Percentiles rank a stretch among this genome's conserved stretches.
Conservation (phyloP, 64 coral and sea anemone genomes). For the Orbicella faveolata region DNA sequence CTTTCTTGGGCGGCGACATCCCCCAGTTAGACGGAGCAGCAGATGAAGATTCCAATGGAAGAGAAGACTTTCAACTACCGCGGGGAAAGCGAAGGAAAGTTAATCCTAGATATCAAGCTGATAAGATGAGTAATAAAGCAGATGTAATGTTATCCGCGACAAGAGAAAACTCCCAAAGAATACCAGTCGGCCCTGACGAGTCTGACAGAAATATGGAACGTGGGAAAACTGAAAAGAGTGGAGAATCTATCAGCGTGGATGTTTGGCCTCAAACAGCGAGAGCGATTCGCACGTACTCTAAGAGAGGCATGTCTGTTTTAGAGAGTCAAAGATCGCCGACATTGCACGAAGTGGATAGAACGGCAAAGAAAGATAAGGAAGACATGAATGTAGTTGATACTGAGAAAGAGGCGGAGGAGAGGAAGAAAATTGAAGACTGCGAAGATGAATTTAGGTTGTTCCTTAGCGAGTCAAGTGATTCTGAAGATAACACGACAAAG, state of each 20-base stretch:
- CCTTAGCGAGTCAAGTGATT: conserved; percentile 56
- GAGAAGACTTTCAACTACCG: not conserved
- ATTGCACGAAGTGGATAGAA: not conserved
- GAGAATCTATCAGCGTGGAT: not conserved
- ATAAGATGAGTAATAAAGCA: not conserved
- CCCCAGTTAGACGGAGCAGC: conserved; percentile 78
- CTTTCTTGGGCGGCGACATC: conserved; percentile 58
- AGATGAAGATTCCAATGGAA: conserved; percentile 36
- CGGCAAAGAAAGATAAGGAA: not conserved
- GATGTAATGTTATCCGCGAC: not conserved
- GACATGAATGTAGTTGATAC: not conserved
- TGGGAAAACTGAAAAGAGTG: not conserved
- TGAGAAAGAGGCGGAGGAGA: not conserved
- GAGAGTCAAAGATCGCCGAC: not conserved
- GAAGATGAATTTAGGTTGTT: conserved; percentile 37
- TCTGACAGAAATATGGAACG: not conserved
- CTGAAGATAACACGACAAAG: not conserved
- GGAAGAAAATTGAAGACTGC: not conserved
- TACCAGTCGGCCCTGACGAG: not conserved
- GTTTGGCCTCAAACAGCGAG: conserved; percentile 6
- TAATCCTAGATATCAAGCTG: not conserved
- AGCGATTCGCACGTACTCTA: conserved; percentile 3
- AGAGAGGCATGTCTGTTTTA: not conserved
- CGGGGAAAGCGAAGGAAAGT: not conserved
- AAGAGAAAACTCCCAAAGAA: not conserved